Base-by-base conservation (phyloP, 2,888 invertebrate genomes). In the Drosophila gaucha region DNA sequence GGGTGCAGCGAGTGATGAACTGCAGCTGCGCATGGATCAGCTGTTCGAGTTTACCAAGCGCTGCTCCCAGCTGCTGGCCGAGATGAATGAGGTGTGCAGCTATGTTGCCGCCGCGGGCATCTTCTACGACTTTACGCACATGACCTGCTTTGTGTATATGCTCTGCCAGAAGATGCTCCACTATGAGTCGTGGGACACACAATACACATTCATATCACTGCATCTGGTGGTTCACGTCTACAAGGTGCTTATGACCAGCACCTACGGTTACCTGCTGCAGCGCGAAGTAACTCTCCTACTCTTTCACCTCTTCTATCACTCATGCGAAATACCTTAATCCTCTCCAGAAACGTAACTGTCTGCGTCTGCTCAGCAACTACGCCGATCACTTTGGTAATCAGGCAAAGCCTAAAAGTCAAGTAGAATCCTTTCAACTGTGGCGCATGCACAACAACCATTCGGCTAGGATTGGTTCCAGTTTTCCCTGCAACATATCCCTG, bases 111-210 rank as follows among this genome's bases (percentile, higher is more conserved):
- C 79, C 22, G 55, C 63, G 0, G 80, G 76, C 22, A 54, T 85
- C 12, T 89, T 91, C 46, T 88, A 91, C 55, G 90, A 90, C 47
- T 91, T 91, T 28, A 73, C 78, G 0, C 76, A 90, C 43, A 67
- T 86, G 62, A 89, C 91, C 6, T 79, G 76, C 60, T 76, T 89
- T 52, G 78, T 82, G 3, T 91, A 88, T 58, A 60, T 89, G 18
- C 47, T 91, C 3, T 90, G 90, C 49, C 89, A 89, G 6, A 89
- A 87, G 44, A 51, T 87, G 5, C 60, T 86, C 3, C 70, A 72
- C 26, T 52, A 66, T 0, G 68, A 76, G 35, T 3, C 74, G 1
- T 57, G 57, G 16, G 56, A 71, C 6, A 30, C 59, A 0, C 88
- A 90, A 31, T 89, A 86, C 38, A 33, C 73, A 0, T 77, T 86